phyloP scores from a whole-genome alignment of 2,888 invertebrate genomes.

The Toxonevra muliebris region DNA sequence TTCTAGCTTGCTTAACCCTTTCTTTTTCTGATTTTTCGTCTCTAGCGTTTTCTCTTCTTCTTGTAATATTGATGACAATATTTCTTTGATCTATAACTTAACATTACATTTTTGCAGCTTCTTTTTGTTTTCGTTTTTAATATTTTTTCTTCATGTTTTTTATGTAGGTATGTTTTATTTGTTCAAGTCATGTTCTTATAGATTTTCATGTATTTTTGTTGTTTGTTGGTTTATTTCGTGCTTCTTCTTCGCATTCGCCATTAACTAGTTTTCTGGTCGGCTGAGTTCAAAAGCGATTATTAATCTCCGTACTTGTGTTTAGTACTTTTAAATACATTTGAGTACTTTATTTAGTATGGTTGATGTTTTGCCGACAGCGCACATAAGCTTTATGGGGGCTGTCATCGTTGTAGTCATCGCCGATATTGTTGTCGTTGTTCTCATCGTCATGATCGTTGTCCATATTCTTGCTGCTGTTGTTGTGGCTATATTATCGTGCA shows the following conservation, averaged over 20 bases:
- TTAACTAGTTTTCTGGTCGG: slow-evolving; percentile 62
- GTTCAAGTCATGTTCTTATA: background rate
- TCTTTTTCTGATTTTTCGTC: background rate
- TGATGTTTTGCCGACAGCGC: slow-evolving; percentile 55
- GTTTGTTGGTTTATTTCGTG: background rate
- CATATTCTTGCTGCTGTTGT: background rate
- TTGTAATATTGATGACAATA: slow-evolving; percentile 23
- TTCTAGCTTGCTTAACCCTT: too few species aligned
- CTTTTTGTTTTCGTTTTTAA: background rate
- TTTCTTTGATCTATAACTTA: slow-evolving; percentile 28
- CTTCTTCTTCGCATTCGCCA: slow-evolving; percentile 40
- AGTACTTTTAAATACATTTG: slow-evolving; percentile 59
- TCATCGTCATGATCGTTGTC: background rate
- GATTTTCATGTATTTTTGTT: background rate
- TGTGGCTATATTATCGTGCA: background rate
- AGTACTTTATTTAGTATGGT: slow-evolving; percentile 58
- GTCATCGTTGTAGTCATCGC: slow-evolving; percentile 19
- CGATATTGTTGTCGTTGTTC: background rate
- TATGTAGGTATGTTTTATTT: background rate
- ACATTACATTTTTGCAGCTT: background rate
- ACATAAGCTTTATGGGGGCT: slow-evolving; percentile 1
- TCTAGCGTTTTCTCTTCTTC: background rate
- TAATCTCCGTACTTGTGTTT: slow-evolving; percentile 59
- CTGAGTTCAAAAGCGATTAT: slow-evolving; percentile 61
- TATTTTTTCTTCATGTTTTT: background rate